Evolutionary conservation across 2,113 vertebrate species (phyloP).

Genomic region (Gymnocephalus cernua): DNA sequence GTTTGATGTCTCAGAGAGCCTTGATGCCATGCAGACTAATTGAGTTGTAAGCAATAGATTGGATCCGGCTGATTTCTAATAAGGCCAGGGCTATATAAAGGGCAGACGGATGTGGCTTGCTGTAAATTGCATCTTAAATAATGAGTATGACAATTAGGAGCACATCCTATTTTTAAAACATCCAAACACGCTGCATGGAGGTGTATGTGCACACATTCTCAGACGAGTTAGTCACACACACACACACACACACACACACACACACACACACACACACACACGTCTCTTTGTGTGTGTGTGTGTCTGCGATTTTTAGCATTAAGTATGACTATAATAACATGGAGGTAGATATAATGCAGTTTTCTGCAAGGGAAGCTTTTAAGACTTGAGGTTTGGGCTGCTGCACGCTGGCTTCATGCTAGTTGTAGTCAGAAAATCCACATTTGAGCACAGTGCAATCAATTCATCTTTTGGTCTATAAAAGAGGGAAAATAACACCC

Average conservation of each 20-base stretch:
- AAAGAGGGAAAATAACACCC: background rate
- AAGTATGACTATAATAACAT: background rate
- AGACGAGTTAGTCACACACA: constrained; percentile 14
- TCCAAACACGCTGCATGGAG: constrained; percentile 14
- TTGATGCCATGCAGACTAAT: constrained; percentile 72
- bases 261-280: background rate
- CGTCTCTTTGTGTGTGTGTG: constrained; percentile 1
- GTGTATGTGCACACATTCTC: constrained; percentile 28
- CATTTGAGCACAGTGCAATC: background rate
- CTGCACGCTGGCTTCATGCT: background rate
- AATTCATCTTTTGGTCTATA: background rate
- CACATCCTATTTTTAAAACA: constrained; percentile 62
- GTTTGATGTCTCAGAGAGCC: constrained; percentile 73
- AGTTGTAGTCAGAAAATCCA: background rate
- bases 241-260: too few relatives aligned
- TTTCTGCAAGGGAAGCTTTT: constrained; percentile 8
- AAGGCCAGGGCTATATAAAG: constrained; percentile 66
- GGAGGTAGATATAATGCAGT: background rate
- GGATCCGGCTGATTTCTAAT: constrained; percentile 71
- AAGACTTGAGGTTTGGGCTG: background rate
- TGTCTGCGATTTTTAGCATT: background rate
- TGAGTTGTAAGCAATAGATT: constrained; percentile 70
- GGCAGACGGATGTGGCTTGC: constrained; percentile 71
- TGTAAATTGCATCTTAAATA: constrained; percentile 74
- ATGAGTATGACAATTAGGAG: constrained; percentile 60